Conservation (phyloP, 64 coral and sea anemone genomes). For the Montipora cactus region DNA sequence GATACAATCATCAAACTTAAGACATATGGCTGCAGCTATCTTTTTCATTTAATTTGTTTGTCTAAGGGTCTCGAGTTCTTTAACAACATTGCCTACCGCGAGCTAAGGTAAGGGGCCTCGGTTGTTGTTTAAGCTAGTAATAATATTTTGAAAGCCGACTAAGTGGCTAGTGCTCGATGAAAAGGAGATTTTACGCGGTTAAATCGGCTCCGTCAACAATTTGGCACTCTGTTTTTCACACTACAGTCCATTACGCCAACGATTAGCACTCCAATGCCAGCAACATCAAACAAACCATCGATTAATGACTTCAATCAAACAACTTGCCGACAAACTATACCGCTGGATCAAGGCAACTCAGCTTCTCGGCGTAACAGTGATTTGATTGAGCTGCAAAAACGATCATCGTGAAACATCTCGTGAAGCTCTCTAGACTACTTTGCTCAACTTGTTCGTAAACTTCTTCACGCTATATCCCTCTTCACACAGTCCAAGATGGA, state of each 20-base stretch:
- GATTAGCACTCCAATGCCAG: slow-evolving; percentile 35
- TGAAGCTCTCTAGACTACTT: too few species aligned
- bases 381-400: neutral
- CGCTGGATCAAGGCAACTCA: neutral
- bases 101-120: neutral
- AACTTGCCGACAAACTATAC: slow-evolving; percentile 36
- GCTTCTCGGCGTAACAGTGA: neutral
- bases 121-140: slow-evolving; percentile 32
- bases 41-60: neutral
- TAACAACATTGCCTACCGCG: slow-evolving; percentile 4
- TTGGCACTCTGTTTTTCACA: slow-evolving; percentile 36
- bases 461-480: too few species aligned
- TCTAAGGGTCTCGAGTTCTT: neutral
- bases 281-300: slow-evolving; percentile 25
- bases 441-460: too few species aligned
- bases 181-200: slow-evolving; percentile 31
- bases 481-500: neutral
- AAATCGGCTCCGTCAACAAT: slow-evolving; percentile 49
- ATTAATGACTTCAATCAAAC: slow-evolving; percentile 34
- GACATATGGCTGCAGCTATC: neutral
- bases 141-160: slow-evolving; percentile 56
- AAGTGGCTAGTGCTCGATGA: slow-evolving; percentile 19
- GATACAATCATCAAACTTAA: neutral
- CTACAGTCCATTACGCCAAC: slow-evolving; percentile 25
- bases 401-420: neutral